Conservation (phyloP, 1,140 invertebrate genomes). For the Caerostris darwini region DNA sequence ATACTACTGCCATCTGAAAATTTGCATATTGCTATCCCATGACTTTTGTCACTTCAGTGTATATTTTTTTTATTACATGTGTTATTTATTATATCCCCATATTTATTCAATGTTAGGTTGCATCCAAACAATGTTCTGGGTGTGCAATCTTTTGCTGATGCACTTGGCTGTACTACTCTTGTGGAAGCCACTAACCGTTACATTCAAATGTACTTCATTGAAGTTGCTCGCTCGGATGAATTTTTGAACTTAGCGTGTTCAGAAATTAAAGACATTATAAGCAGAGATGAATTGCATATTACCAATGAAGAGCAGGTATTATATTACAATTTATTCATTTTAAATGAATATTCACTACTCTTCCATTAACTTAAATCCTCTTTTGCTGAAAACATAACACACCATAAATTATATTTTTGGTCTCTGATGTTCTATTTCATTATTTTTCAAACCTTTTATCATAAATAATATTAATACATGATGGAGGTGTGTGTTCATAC, state of each 20-base stretch:
- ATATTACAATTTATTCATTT: background rate
- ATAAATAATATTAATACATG: too few species aligned
- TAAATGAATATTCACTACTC: too few species aligned
- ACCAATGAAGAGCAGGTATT: conserved; percentile 85
- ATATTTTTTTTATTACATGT: too few species aligned
- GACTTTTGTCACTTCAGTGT: too few species aligned
- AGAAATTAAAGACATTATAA: conserved; percentile 89
- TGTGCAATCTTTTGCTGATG: conserved; percentile 91
- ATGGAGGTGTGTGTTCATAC: too few species aligned
- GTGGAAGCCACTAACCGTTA: conserved; percentile 90
- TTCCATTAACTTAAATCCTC: too few species aligned
- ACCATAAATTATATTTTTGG: too few species aligned
- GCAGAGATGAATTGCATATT: conserved; percentile 91
- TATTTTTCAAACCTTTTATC: too few species aligned
- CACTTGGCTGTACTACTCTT: conserved; percentile 88
- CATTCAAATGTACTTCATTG: conserved; percentile 91
- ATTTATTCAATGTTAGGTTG: conserved; percentile 84
- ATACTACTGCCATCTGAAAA: too few species aligned
- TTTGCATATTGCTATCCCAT: too few species aligned
- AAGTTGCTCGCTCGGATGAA: conserved; percentile 90
- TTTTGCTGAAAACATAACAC: too few species aligned
- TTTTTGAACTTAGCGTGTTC: conserved; percentile 86
- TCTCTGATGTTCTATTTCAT: too few species aligned
- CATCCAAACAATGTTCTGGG: conserved; percentile 93
- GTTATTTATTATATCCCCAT: background rate